Evolutionary conservation across 2,113 vertebrate genomes (phyloP).

Genomic region (Indicator maculatus): DNA sequence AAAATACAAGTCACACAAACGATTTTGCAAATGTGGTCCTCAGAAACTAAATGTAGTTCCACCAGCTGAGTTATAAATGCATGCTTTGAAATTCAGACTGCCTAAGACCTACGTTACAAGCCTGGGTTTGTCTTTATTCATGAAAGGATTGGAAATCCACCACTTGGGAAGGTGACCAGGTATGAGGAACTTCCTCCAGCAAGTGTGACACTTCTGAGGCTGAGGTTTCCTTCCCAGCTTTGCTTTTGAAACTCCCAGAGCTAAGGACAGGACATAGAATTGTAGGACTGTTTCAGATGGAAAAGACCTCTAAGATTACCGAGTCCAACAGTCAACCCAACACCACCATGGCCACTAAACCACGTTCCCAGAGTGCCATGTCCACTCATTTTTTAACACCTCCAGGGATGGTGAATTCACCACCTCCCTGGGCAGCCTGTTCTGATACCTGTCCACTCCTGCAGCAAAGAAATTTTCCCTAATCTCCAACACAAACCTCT

Average conservation of each 20-base stretch:
- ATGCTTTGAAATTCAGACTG: neutral
- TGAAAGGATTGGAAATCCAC: neutral
- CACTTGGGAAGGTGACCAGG: slow-evolving; percentile 1
- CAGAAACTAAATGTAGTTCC: neutral
- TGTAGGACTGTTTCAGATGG: too few species aligned
- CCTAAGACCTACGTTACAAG: neutral
- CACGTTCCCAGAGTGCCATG: too few species aligned
- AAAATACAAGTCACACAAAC: neutral
- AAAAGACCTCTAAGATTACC: too few species aligned
- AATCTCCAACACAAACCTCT: too few species aligned
- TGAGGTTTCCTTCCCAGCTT: neutral
- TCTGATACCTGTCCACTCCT: too few species aligned
- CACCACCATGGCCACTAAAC: too few species aligned
- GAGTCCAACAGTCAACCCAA: too few species aligned
- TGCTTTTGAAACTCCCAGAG: neutral
- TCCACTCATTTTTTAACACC: too few species aligned
- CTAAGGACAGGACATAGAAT: too few species aligned
- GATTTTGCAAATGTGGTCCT: neutral
- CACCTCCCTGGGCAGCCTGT: too few species aligned
- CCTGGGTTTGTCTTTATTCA: slow-evolving; percentile 14
- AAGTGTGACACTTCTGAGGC: neutral
- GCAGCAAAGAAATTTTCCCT: too few species aligned
- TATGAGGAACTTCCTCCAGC: neutral
- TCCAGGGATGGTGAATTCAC: too few species aligned
- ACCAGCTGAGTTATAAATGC: fast-evolving